Evolutionary conservation across 1,140 invertebrate genomes (phyloP).

Genomic region (Magallana ariakensis): DNA sequence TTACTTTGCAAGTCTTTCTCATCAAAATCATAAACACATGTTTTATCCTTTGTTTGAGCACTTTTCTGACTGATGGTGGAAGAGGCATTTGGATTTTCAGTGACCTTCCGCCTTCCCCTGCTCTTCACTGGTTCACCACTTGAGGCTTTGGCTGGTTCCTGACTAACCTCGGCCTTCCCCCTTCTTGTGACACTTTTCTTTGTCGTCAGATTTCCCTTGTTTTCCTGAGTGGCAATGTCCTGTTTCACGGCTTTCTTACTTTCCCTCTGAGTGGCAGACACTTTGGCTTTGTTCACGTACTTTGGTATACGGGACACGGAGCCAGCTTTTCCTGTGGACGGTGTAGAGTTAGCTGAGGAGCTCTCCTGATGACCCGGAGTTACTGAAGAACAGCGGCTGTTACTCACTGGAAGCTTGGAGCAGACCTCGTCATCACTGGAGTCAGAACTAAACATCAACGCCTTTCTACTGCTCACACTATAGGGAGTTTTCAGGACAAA

Average conservation of each 20-base stretch:
- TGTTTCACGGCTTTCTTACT: neutral
- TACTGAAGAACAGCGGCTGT: neutral
- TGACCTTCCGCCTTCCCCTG: neutral
- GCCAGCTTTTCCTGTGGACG: neutral
- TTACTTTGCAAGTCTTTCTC: neutral
- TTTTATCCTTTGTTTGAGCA: neutral
- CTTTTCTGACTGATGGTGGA: neutral
- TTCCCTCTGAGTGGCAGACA: neutral
- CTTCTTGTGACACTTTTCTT: slow-evolving; percentile 7
- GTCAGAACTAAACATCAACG: slow-evolving; percentile 9
- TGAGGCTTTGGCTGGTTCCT: neutral
- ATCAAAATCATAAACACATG: slow-evolving; percentile 10
- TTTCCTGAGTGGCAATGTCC: neutral
- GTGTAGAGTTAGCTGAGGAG: slow-evolving; percentile 5
- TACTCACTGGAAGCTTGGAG: neutral
- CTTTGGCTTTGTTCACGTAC: neutral
- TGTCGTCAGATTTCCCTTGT: neutral
- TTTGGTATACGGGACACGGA: neutral
- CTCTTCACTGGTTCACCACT: neutral
- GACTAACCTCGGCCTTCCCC: neutral
- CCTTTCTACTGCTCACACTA: slow-evolving; percentile 3
- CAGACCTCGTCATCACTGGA: neutral
- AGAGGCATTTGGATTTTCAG: neutral
- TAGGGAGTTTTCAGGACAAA: neutral
- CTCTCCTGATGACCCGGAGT: neutral